Conservation (phyloP, 1,140 invertebrate species). For the Pogonognathellus flavescens region DNA sequence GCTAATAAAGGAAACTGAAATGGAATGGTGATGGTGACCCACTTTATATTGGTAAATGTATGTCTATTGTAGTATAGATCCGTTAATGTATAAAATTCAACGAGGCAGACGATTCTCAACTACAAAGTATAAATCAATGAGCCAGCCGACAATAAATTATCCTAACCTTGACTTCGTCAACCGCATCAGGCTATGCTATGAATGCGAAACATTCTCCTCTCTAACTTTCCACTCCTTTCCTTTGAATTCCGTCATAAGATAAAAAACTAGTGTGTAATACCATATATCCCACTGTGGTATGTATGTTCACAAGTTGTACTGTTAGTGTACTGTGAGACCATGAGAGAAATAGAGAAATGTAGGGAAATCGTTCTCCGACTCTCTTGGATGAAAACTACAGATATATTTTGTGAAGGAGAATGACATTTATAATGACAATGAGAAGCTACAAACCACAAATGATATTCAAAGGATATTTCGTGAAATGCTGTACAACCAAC, state of each 20-base stretch:
- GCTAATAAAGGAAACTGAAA: constrained; percentile 49
- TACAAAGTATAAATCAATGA: constrained; percentile 47
- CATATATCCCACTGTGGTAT: not conserved
- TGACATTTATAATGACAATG: constrained; percentile 45
- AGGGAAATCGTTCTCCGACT: no score
- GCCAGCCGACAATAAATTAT: constrained; percentile 26
- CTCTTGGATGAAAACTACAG: not conserved
- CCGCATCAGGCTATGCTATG: constrained; percentile 43
- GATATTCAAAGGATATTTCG: constrained; percentile 7
- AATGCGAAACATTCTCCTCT: constrained; percentile 43
- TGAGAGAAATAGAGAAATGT: no score
- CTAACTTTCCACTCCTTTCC: constrained; percentile 20
- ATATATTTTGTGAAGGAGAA: not conserved
- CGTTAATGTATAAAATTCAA: constrained; percentile 20
- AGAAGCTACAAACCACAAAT: constrained; percentile 20
- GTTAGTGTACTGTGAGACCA: no score
- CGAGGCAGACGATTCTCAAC: constrained; percentile 23
- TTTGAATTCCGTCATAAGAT: not conserved
- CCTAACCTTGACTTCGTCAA: constrained; percentile 46
- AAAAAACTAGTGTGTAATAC: not conserved
- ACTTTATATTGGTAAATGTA: constrained; percentile 7
- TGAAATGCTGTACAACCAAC: not conserved
- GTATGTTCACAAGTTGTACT: not conserved
- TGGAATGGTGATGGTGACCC: constrained; percentile 44
- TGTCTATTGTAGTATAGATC: constrained; percentile 9